Base-by-base conservation (phyloP, 2,113 vertebrate genomes). In the Cyprichromis sp. region DNA sequence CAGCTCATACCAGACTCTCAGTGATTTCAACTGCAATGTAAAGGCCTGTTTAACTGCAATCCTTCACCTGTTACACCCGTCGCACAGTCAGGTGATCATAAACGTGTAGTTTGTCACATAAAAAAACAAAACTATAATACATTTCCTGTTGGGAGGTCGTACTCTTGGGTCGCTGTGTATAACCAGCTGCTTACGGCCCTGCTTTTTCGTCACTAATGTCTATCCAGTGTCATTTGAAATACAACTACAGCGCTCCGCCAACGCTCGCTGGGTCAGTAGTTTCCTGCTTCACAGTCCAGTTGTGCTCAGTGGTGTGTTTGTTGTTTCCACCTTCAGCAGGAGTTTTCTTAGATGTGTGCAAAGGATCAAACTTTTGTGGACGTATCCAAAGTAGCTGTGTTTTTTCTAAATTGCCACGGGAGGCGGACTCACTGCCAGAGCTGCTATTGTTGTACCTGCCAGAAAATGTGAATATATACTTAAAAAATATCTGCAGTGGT, bases 91-190 rank as follows among this genome's bases (percentile, higher is more conserved):
- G 55, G 24, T 57, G 0, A 29, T 57, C 8, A 61, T 0, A 61
- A 61, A 61, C 0, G 8, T 31, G 55, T 1, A 0, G 3, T 59
- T 59, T 59, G 26, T 59, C 26, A 59, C 24, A 16, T 29, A 19
- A 16, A 14, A 3, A 55, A 57, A 29, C 5, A 57, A 57, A 57
- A 29, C 55, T 29, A 57, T 29, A 59, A 9, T 29, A 31, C 5
- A 61, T 17, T 59, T 59, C 55, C 55, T 24, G 9, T 11, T 31
- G 57, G 26, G 57, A 31, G 0, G 14, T 61, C 26, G 8, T 1
- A 0, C 57, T 61, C 14, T 31, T 31, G 57, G 26, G 26, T 61
- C 0, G 5, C 57, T 17, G 26, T 9, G 26, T 2, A 17, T 59
- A 31, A 61, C 29, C 29, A 61, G 57, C 57, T 7, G 57, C 0